Base-by-base conservation (phyloP, 2,797 vertebrate species). In the Labeo calbasu region DNA sequence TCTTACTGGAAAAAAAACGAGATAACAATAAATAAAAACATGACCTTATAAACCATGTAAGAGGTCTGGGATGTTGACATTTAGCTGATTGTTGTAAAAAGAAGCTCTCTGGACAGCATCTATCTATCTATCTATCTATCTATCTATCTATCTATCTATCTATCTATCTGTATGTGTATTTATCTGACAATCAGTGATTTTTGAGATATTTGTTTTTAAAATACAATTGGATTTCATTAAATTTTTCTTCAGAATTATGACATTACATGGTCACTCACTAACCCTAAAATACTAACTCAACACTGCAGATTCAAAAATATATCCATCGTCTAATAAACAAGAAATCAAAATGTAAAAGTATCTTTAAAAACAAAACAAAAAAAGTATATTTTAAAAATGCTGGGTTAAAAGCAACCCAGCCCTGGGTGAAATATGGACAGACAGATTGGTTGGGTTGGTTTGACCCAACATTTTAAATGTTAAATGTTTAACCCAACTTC, bases 31-130 rank as follows among this genome's bases (percentile, higher is more conserved):
- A 84, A 84, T 84, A 72, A 61, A 63, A 83, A n/a, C 65, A n/a
- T 75, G 88, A 90, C 89, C 89, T 89, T 89, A 87, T 91, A 28
- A 50, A 65, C 57, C 43, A 79, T 55, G 19, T n/a, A 76, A 50
- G 51, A 84, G 63, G 65, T 70, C 82, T 71, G 73, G 65, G 32
- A 65, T 66, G 59, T 36, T 66, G 81, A 83, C 59, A 76, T 76
- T 66, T 83, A 87, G 84, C 82, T 55, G 81, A 72, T 71, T 84
- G 68, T 57, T 55, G 28, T 55, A 15, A 53, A 70, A 61, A 65
- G 43, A 61, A 32, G 59, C 40, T 69, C 59, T 55, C n/a, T 72
- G 66, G 77, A n/a, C 55, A 73, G n/a, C 50, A 57, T 21, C 63
- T 61, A 25, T 61, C 57, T 21, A 57, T 57, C 55, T 57, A 55